phyloP scores from a whole-genome alignment of 2,888 invertebrate species.

The Epinotia bilunana region DNA sequence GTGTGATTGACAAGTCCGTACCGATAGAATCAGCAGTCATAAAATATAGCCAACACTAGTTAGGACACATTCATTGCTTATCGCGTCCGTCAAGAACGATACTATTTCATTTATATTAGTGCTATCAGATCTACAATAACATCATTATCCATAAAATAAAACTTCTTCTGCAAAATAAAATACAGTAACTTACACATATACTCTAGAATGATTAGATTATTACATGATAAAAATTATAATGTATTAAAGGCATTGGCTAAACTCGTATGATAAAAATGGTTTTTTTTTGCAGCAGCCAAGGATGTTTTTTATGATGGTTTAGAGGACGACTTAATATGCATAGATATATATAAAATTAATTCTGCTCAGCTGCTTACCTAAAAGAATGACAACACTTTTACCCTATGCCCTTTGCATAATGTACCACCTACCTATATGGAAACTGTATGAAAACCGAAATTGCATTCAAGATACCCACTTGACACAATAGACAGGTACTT shows the following conservation, averaged over 20 bases:
- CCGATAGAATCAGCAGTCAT: constrained; percentile 78
- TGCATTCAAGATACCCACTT: constrained; percentile 6
- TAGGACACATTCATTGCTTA: constrained; percentile 79
- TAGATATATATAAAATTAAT: too few relatives aligned
- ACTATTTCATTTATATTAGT: constrained; percentile 44
- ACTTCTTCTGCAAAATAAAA: constrained; percentile 10
- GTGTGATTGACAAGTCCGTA: constrained; percentile 81
- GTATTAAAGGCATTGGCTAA: too few relatives aligned
- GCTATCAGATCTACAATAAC: constrained; percentile 49
- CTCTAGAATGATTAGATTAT: too few relatives aligned
- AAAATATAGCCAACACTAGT: constrained; percentile 80
- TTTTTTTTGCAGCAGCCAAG: too few relatives aligned
- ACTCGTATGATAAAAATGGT: too few relatives aligned
- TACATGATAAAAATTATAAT: too few relatives aligned
- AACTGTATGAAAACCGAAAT: constrained; percentile 13
- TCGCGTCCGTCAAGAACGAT: constrained; percentile 54
- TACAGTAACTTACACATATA: neutral
- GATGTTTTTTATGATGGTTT: too few relatives aligned
- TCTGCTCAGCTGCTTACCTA: too few relatives aligned
- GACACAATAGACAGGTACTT: constrained; percentile 19
- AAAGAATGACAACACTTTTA: too few relatives aligned
- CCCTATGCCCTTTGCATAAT: too few relatives aligned
- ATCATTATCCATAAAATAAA: constrained; percentile 41
- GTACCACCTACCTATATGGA: neutral
- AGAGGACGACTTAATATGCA: too few relatives aligned